Evolutionary conservation across 30 jellyfish, hydroid and myxozoan species (phyloP), one percentile per base, ranked within the genome.

Genomic region (Turritopsis rubra): DNA sequence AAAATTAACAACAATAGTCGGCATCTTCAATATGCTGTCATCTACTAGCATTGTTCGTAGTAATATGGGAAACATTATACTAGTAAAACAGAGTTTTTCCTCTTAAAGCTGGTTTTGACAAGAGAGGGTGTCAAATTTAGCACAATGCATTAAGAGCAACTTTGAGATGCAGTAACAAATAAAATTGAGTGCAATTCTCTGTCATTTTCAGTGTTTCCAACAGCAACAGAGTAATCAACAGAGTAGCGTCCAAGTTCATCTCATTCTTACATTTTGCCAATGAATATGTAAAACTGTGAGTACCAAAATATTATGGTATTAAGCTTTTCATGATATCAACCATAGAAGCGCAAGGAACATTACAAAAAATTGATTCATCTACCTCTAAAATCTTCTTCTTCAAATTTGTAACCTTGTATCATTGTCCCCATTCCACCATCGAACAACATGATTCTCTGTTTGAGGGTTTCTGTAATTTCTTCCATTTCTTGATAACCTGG

Each of bases 391-490:
- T 88, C 98, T 22, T 85, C 96, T 82, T 92, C 98, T 80, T 85
- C 74, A 28, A 92, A 89, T 18, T 82, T 82, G 65, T 80, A 87
- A 27, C 82, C 81, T 68, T 92, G 98, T 71, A 92, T 79, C 98
- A 92, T 92, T 53, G 98, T 92, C 28, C 98, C 98, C 96, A 92
- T 87, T 53, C 98, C 98, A 29, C 98, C 98, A 74, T 92, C 98
- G 81, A 92, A 92, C 18, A 92, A 76, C 98, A 92, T 92, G 53
- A 92, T 92, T 31, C 98, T 84, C 52, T 92, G 92, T 52, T 30
- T 29, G 24, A 92, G 84, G 16, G 72, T 80, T 31, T 87, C 29
- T 25, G 66, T 73, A 16, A 83, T 18, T 8, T 80, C 84, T 0
- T 3, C 60, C 28, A 68, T n/a, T 16, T 27, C 19, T 68, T 41